Evolutionary conservation across 37 sponge, comb jelly and placozoan genomes (phyloP).

Genomic region (Beroe ovata): DNA sequence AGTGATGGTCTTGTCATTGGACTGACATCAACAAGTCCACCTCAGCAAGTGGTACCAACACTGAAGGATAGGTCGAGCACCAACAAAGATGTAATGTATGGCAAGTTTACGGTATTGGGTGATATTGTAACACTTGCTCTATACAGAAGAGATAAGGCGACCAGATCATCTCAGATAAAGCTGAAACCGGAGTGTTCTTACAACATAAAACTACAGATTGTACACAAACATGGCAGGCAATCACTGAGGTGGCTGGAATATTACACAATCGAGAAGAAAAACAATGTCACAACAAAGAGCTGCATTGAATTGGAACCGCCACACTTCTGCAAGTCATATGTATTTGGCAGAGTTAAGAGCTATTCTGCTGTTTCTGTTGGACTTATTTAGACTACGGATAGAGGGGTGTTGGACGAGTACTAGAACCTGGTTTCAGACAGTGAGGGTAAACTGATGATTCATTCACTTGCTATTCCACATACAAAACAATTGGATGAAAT

Average conservation of each 20-base stretch:
- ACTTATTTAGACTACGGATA: neutral
- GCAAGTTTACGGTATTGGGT: conserved; percentile 17
- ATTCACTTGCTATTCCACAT: no score
- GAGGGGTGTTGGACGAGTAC: no score
- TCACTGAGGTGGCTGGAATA: conserved; percentile 29
- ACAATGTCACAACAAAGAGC: neutral
- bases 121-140: neutral
- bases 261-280: conserved; percentile 14
- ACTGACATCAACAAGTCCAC: conserved; percentile 5
- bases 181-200: conserved; percentile 47
- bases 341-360: conserved; percentile 31
- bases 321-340: conserved; percentile 29
- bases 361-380: conserved; percentile 44
- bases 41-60: neutral
- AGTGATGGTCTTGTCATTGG: conserved; percentile 41
- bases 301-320: conserved; percentile 14
- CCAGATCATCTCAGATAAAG: neutral
- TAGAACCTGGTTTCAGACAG: no score
- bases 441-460: no score
- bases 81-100: conserved; percentile 63
- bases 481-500: no score
- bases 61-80: conserved; percentile 23
- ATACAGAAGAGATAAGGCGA: neutral
- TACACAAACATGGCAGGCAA: neutral
- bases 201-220: conserved; percentile 11